Evolutionary conservation across 2,797 vertebrate species (phyloP), one percentile per base, ranked within the genome.

Genomic region (Tenualosa thibaudeaui): DNA sequence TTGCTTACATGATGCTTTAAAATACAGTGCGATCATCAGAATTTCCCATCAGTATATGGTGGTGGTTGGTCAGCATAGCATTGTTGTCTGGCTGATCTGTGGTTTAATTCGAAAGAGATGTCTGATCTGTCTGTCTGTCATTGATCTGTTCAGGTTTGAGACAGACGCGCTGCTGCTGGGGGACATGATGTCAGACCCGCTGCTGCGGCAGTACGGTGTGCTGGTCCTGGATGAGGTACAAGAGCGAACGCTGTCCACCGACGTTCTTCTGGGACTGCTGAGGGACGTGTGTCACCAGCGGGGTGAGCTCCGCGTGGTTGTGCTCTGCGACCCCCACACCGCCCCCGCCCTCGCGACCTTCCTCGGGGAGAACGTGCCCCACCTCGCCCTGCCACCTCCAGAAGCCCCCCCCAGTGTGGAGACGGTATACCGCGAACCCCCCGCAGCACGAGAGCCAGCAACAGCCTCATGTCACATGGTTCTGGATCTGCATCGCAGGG

Each of bases 221-320:
- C 93, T 99, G 89, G 94, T 99, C 60, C 83, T 98, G 92, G 98
- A 99, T 0, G 98, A 99, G 93, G 94, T 89, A 0, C 98, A 99
- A 93, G 97, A 98, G 90, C 96, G 97, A 3, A 98, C 98, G 0
- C 94, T 99, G 81, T 91, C 97, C 89, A 97, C 96, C 0, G 98
- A 99, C 3, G 95, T 96, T 6, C 95, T 99, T 17, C 94, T 99
- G 87, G 98, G 98, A 7, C 92, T 99, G 87, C 94, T 99, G 58
- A 96, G 96, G 46, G 97, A 97, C 0, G 95, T 98, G 81, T 95
- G 95, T 86, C 92, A 83, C 2, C 97, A 97, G 93, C 95, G 97
- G 17, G 92, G 94, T 46, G 94, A 93, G 49, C 96, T 98, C 84
- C 91, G 94, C 5, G 94, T 98, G 83, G 96, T 99, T 75, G 95